Evolutionary conservation across 1,140 invertebrate genomes (phyloP).

Genomic region (Drosophila tristis): DNA sequence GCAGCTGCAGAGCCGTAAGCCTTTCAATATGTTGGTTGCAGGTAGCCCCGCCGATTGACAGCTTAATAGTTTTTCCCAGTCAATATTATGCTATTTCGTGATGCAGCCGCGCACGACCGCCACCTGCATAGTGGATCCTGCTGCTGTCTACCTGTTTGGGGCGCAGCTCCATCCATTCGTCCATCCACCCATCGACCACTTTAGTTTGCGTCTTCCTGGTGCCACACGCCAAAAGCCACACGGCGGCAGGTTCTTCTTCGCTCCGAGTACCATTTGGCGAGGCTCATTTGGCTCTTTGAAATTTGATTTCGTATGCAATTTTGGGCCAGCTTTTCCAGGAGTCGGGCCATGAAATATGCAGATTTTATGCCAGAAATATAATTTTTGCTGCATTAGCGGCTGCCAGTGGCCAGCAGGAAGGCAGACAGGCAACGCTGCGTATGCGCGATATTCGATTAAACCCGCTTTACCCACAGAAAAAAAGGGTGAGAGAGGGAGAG

Average conservation of each 20-base stretch:
- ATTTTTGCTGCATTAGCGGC: conserved; percentile 68
- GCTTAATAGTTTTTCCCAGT: conserved; percentile 74
- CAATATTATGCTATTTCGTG: conserved; percentile 74
- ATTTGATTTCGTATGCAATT: conserved; percentile 78
- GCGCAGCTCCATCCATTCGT: no score
- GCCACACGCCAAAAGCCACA: no score
- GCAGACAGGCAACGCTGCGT: conserved; percentile 44
- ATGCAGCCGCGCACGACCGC: conserved; percentile 47
- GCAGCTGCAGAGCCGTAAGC: not conserved
- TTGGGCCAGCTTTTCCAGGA: conserved; percentile 46
- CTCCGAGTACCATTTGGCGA: conserved; percentile 30
- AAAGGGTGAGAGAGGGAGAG: not conserved
- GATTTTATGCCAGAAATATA: conserved; percentile 64
- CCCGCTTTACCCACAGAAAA: not conserved
- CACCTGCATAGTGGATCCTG: conserved; percentile 2
- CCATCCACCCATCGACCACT: no score
- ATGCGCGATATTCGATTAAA: conserved; percentile 63
- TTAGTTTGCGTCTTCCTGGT: no score
- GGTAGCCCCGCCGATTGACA: conserved; percentile 56
- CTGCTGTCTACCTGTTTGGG: no score
- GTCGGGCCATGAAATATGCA: conserved; percentile 58
- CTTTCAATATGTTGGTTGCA: conserved; percentile 7
- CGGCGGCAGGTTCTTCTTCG: not conserved
- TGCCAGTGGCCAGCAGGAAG: conserved; percentile 10
- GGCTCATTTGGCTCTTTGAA: conserved; percentile 73